Base-by-base conservation (phyloP, 2,888 invertebrate genomes). In the Osedax fenrisi region DNA sequence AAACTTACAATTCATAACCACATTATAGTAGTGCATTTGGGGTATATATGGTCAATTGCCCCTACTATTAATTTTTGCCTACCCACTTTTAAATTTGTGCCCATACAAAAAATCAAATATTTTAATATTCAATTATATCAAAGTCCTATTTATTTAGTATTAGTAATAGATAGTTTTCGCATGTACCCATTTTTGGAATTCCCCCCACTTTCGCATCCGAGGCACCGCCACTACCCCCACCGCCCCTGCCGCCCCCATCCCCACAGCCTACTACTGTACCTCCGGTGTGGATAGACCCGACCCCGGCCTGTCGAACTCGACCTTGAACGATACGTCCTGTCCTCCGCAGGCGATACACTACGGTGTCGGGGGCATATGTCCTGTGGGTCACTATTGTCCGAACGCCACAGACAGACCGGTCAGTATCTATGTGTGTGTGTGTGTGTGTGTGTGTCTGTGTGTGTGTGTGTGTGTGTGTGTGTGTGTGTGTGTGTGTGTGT, bases 311-410 rank as follows among this genome's bases (percentile, higher is more conserved):
- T 67, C 74, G 59, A 81, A 80, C 67, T 77, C 77, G 67, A 80
- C 80, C 2, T 73, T 75, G 3, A 13, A 23, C 23, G 61, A 76
- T 17, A 73, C 79, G 59, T 79, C 78, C 76, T 81, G 81, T 70
- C 81, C 81, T 17, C 76, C 78, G 13, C 79, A 80, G 26, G 76
- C 80, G 23, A 78, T 76, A 62, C 80, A 78, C 75, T 80, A 81
- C 0, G 83, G 82, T 0, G 78, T 68, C 22, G 83, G 83, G 2
- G 78, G 81, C 74, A 74, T 80, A 5, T 83, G 83, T 76, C 82
- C 82, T 13, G 79, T 79, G 22, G 82, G 82, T 61, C 80, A 81
- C 76, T 83, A 80, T 77, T 83, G 83, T 73, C 81, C 82, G n/a
- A 74, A 68, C 3, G 80, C 41, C 41, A 41, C 41, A 41, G 41